Evolutionary conservation across 92 coral and sea anemone genomes (phyloP), one percentile per base, ranked within the genome.

Genomic region (Zoanthus gigantus): DNA sequence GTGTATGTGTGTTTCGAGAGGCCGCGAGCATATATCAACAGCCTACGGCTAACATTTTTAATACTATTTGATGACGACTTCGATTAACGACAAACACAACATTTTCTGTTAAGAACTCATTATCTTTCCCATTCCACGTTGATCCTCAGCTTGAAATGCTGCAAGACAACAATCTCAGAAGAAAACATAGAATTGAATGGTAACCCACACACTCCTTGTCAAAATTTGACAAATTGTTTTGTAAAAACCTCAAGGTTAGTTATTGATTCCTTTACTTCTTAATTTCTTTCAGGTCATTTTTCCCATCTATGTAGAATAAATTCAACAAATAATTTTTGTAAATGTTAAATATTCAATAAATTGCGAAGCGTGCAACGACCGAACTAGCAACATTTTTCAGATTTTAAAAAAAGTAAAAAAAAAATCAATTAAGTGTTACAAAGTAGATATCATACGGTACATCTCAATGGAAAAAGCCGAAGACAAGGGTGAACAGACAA

Each of bases 11-110:
- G 65, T 14, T 58, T 15, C 12, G 65, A 13, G 65, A 6, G 6
- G 65, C 5, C n/a, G 2, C 65, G 6, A 58, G 6, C n/a, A 58
- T 12, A 13, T 18, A 58, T 17, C n/a, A 37, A 72, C 31, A 37
- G 52, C 78, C 57, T 34, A 46, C 30, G 60, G 78, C 78, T n/a
- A 34, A 74, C 34, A 28, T 74, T 74, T 74, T 46, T 16, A 73
- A 47, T 18, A 46, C 8, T 32, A 12, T 17, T 74, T 47, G 57
- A 74, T 46, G 37, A 32, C 12, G 78, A n/a, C 42, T 23, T n/a
- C 31, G 18, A 10, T 18, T 74, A 32, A 34, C 12, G 58, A 18
- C 31, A 46, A 74, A 46, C 78, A n/a, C 78, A n/a, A 46, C n/a
- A n/a, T 17, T 74, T 74, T 46, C n/a, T 74, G 13, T 73, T n/a